Percentiles rank a stretch among this genome's conserved stretches.
Evolutionary conservation across 2,888 invertebrate genomes (phyloP).

Genomic region (Auanema sp.): DNA sequence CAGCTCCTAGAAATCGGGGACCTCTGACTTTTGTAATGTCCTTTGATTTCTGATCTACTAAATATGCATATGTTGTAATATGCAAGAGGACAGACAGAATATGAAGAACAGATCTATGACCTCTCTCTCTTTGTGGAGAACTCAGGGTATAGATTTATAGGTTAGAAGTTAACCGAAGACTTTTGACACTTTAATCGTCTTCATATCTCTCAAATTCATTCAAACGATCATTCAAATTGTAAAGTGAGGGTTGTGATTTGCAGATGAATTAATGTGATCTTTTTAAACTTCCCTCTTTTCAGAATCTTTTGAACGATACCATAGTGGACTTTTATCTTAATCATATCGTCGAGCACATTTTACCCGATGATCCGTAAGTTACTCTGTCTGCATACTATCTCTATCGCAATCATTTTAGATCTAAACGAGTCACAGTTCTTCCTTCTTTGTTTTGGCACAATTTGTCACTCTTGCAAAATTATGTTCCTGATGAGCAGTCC

Average conservation of each 20-base stretch:
- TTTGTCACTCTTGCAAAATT: conserved; percentile 37
- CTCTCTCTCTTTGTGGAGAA: too few relatives aligned
- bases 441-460: conserved; percentile 56
- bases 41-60: too few relatives aligned
- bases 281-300: conserved; percentile 17
- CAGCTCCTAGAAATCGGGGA: too few relatives aligned
- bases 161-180: too few relatives aligned
- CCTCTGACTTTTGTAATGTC: too few relatives aligned
- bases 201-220: too few relatives aligned
- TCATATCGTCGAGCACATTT: conserved; percentile 53
- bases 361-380: conserved; percentile 42
- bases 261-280: conserved; percentile 4
- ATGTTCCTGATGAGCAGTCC: conserved; percentile 23
- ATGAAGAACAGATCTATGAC: too few relatives aligned
- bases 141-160: too few relatives aligned
- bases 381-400: neutral
- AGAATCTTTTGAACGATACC: conserved; percentile 55
- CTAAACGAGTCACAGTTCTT: conserved; percentile 45
- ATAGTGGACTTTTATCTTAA: conserved; percentile 60
- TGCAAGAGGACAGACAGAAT: too few relatives aligned
- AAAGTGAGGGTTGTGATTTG: conserved; percentile 1
- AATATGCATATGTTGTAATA: too few relatives aligned
- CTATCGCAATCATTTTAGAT: conserved; percentile 16
- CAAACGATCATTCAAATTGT: too few relatives aligned
- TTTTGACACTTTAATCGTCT: too few relatives aligned